These are phyloP conservation scores for Eurosta solidaginis DNA, from an alignment of 1,140 invertebrate species.

Conservation along the genomic window DNA sequence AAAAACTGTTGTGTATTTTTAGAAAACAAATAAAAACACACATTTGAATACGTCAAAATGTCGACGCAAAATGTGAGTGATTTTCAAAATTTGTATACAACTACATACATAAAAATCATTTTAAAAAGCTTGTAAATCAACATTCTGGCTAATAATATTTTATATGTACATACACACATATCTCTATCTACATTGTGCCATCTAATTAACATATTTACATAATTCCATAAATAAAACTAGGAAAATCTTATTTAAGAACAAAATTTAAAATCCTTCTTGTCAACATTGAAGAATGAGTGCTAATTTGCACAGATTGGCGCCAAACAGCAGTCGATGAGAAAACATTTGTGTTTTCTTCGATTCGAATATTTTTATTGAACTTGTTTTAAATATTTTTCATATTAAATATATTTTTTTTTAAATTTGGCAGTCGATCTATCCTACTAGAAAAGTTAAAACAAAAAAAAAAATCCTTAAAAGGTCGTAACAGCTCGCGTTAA, in stretches of 20 bases:
- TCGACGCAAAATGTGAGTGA: slow-evolving; percentile 25
- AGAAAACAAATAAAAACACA: slow-evolving; percentile 20
- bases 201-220: background rate
- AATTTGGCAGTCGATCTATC: no score
- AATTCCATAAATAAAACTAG: background rate
- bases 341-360: no score
- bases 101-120: background rate
- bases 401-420: background rate
- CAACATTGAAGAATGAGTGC: no score
- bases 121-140: background rate
- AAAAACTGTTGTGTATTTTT: background rate
- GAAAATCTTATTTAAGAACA: background rate
- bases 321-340: background rate
- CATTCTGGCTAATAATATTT: no score
- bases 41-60: slow-evolving; percentile 27
- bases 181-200: background rate
- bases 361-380: background rate
- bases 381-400: background rate
- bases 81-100: slow-evolving; percentile 12
- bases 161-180: background rate
- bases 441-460: no score
- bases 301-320: background rate
- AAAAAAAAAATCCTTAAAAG: no score
- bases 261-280: background rate
- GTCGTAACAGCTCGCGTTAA: no score